Base-by-base conservation (phyloP, 2,113 vertebrate genomes). In the Tenebrosternarchus preto region DNA sequence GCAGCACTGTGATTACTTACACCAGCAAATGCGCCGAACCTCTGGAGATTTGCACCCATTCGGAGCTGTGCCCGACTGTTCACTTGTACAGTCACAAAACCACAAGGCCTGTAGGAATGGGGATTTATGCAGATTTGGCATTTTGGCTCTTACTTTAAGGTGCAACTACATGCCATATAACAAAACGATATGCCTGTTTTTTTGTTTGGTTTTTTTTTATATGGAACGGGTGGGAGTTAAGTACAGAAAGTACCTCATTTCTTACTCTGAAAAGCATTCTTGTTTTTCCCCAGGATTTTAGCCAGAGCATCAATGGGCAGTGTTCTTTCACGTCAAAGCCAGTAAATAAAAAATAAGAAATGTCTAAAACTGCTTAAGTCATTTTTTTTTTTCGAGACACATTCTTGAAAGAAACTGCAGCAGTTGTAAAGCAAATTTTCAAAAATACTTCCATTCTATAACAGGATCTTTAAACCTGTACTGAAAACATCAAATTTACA, bases 181-280 rank as follows among this genome's bases (percentile, higher is more conserved):
- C 56, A 61, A 61, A 53, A 1, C 53, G 68, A 79, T 71, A 71
- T 22, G 68, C 36, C 27, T 60, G n/a, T n/a, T 39, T 63, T 56
- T 72, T 79, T 79, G 63, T 79, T 61, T 79, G 59, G 11, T 72
- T 11, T 36, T 31, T 33, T 46, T 63, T 79, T 36, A 79, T 72
- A 57, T 72, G 68, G 25, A 63, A 63, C 6, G 70, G 72, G 77
- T 63, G 43, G 77, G 68, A 63, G 55, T 60, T 78, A 78, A 70
- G 59, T 29, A 55, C 27, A 5, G 71, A 68, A 29, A 72, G 6
- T 36, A 57, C 39, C 77, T 33, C 56, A 12, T 9, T 72, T 72
- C 59, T 59, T 16, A 8, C 69, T 80, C 46, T 15, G 17, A 80
- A 70, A 29, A 24, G 19, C 19, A 27, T 63, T 71, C 67, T 39